Conservation (phyloP, 1,140 invertebrate genomes). For the Liolophura sinensis region DNA sequence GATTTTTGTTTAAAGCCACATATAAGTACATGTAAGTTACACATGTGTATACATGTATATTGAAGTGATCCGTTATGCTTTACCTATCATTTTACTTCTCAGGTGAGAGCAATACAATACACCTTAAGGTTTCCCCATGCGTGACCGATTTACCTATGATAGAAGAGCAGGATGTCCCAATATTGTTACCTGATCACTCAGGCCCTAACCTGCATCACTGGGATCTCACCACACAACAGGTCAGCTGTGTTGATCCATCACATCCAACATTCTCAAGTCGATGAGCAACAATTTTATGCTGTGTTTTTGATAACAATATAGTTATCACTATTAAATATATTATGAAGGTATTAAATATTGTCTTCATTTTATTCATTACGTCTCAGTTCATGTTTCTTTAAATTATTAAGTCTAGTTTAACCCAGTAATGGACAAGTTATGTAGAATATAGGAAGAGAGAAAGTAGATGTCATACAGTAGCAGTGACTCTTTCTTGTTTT, state of each 20-base stretch:
- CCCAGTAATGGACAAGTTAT: background rate
- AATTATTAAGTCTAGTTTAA: background rate
- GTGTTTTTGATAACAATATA: too few species aligned
- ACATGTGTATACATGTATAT: too few species aligned
- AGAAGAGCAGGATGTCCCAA: slow-evolving; percentile 87
- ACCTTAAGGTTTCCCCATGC: slow-evolving; percentile 58
- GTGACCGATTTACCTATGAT: slow-evolving; percentile 72
- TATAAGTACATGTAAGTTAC: too few species aligned
- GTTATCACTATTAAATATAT: too few species aligned
- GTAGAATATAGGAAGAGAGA: background rate
- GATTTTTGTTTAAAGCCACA: too few species aligned
- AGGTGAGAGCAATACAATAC: slow-evolving; percentile 60
- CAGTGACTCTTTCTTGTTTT: slow-evolving; percentile 14
- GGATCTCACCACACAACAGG: slow-evolving; percentile 89
- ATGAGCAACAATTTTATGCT: too few species aligned
- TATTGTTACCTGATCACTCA: slow-evolving; percentile 63
- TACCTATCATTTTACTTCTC: slow-evolving; percentile 17
- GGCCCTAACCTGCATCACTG: slow-evolving; percentile 64
- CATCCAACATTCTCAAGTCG: too few species aligned
- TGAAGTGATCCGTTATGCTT: too few species aligned
- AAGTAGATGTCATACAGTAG: background rate
- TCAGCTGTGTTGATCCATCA: slow-evolving; percentile 22
- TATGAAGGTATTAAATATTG: too few species aligned
- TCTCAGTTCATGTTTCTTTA: background rate
- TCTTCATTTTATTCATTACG: slow-evolving; percentile 1